These are phyloP conservation scores for Cephus nigrinus DNA, from an alignment of 2,888 invertebrate species.

Conservation along the genomic window DNA sequence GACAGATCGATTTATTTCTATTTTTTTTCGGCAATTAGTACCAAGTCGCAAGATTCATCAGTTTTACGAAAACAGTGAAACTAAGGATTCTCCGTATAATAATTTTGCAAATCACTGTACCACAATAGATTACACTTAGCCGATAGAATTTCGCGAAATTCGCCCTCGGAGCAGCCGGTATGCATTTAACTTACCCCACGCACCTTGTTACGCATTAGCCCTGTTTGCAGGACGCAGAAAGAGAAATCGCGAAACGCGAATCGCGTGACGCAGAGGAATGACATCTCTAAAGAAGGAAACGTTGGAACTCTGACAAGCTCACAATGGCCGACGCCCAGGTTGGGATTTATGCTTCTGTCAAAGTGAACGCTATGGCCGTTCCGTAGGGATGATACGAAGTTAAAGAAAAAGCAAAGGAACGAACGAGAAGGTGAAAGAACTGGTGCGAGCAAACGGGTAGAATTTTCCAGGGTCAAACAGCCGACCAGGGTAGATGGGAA, in stretches of 20 bases:
- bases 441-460: background rate
- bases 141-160: too few species aligned
- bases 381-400: constrained; percentile 19
- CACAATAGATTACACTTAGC: too few species aligned
- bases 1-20: too few species aligned
- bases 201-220: background rate
- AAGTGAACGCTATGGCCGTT: constrained; percentile 18
- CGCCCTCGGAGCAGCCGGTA: background rate
- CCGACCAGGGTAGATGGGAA: background rate
- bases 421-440: background rate
- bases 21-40: too few species aligned
- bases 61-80: too few species aligned
- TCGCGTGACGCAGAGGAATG: constrained; percentile 44
- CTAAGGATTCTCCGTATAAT: too few species aligned
- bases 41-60: too few species aligned
- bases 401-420: background rate
- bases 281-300: constrained; percentile 45
- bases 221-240: background rate
- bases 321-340: constrained; percentile 42
- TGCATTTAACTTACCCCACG: background rate
- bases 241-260: constrained; percentile 28
- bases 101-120: too few species aligned
- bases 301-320: constrained; percentile 42
- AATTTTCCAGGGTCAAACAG: background rate
- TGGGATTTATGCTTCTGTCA: constrained; percentile 44